phyloP scores from a whole-genome alignment of 2,888 invertebrate genomes.

The Oligia latruncula region DNA sequence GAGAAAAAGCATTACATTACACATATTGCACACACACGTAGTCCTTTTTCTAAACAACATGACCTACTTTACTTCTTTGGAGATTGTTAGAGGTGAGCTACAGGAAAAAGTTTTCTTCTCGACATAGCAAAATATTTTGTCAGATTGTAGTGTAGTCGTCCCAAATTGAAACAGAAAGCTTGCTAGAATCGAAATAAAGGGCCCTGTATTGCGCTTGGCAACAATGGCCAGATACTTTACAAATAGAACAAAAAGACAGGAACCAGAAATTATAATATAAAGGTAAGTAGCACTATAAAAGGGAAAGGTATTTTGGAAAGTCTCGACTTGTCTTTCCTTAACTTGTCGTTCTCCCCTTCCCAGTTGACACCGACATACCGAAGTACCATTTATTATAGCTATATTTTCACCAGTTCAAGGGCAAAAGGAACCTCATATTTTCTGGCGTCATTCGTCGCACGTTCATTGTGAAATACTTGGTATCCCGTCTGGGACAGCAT shows the following conservation, averaged over 20 bases:
- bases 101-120: not conserved
- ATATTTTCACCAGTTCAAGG: constrained; percentile 41
- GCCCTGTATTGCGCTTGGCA: not conserved
- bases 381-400: constrained; percentile 37
- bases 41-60: not conserved
- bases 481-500: constrained; percentile 3
- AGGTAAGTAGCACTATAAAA: constrained; percentile 30
- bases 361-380: constrained; percentile 16
- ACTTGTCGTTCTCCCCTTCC: not conserved
- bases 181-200: constrained; percentile 5
- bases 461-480: constrained; percentile 14
- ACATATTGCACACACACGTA: not conserved
- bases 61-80: not conserved
- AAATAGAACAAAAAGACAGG: constrained; percentile 28
- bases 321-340: constrained; percentile 32
- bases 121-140: not conserved
- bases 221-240: constrained; percentile 9
- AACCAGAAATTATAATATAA: constrained; percentile 30
- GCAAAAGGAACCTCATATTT: constrained; percentile 10
- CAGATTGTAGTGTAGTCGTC: not conserved
- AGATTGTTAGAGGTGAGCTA: not conserved
- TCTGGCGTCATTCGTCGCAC: constrained; percentile 29
- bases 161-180: constrained; percentile 1
- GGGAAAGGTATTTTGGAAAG: constrained; percentile 53
- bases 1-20: not conserved